These are phyloP conservation scores for Sinocyclocheilus maitianheensis DNA, from an alignment of 2,113 vertebrate species.

Conservation along the genomic window DNA sequence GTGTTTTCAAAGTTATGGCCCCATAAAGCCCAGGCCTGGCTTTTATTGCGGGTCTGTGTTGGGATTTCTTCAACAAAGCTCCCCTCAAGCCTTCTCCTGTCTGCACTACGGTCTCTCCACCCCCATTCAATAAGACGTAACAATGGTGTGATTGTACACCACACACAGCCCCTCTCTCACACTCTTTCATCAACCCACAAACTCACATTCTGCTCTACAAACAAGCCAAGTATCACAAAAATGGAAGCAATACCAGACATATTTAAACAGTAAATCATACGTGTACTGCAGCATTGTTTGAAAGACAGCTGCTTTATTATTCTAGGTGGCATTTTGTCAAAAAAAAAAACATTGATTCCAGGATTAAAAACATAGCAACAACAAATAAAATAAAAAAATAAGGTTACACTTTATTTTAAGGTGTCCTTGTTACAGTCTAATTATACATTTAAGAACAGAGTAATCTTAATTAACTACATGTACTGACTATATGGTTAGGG, in stretches of 20 bases:
- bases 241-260: neutral
- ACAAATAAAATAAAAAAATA: neutral
- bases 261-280: neutral
- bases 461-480: too few relatives aligned
- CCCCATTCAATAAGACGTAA: slow-evolving; percentile 48
- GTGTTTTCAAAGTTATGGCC: slow-evolving; percentile 39
- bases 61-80: slow-evolving; percentile 71
- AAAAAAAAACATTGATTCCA: neutral
- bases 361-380: neutral
- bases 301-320: slow-evolving; percentile 11
- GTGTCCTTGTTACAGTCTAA: too few relatives aligned
- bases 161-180: slow-evolving; percentile 47
- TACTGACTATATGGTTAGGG: too few relatives aligned
- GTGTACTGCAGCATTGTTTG: slow-evolving; percentile 40
- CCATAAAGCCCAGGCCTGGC: slow-evolving; percentile 38
- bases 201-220: slow-evolving; percentile 48
- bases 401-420: too few relatives aligned
- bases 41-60: slow-evolving; percentile 56
- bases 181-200: slow-evolving; percentile 48
- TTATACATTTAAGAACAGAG: too few relatives aligned
- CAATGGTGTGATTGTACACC: slow-evolving; percentile 57
- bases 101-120: slow-evolving; percentile 58
- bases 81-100: slow-evolving; percentile 68
- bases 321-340: neutral
- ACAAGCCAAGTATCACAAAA: slow-evolving; percentile 38